These are phyloP conservation scores for Melipona bicolor DNA, from an alignment of 2,888 invertebrate genomes.

Conservation along the genomic window DNA sequence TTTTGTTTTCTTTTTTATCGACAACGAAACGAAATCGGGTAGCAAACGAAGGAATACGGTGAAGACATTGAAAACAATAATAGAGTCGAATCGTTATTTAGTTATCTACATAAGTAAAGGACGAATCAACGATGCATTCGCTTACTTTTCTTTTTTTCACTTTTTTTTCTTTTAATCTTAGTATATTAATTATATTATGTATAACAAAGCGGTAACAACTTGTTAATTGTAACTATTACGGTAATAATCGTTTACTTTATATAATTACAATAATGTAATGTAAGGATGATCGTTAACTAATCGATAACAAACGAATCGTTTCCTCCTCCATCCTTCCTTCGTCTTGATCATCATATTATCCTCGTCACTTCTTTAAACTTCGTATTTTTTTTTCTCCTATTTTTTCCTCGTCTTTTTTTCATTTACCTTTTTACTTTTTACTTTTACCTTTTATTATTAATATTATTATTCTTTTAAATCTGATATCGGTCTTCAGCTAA, in stretches of 20 bases:
- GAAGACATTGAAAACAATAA: conserved; percentile 78
- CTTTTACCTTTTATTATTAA: not conserved
- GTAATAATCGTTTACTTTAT: conserved; percentile 82
- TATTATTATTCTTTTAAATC: conserved; percentile 65
- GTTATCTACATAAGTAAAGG: conserved; percentile 78
- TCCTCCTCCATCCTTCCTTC: conserved; percentile 66
- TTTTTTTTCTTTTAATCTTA: conserved; percentile 78
- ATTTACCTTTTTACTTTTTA: conserved; percentile 38
- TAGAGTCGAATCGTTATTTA: conserved; percentile 74
- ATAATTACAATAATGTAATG: conserved; percentile 83
- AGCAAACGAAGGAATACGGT: conserved; percentile 75
- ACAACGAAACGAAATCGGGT: conserved; percentile 76
- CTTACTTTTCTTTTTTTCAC: conserved; percentile 68
- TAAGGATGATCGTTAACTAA: conserved; percentile 81
- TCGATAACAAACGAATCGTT: conserved; percentile 80
- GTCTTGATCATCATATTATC: conserved; percentile 55
- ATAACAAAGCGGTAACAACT: conserved; percentile 84
- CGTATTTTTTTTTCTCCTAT: not conserved
- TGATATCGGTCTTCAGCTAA: conserved; percentile 69
- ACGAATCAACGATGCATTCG: conserved; percentile 82
- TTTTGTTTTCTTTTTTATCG: conserved; percentile 42
- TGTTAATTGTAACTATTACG: conserved; percentile 84
- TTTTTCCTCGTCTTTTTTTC: conserved; percentile 28
- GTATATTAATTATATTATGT: conserved; percentile 83
- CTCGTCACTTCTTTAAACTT: conserved; percentile 44